Percentiles rank a stretch among this genome's conserved stretches.
Evolutionary conservation across 2,797 vertebrate genomes (phyloP).

Genomic region (Pipistrellus pygmaeus): DNA sequence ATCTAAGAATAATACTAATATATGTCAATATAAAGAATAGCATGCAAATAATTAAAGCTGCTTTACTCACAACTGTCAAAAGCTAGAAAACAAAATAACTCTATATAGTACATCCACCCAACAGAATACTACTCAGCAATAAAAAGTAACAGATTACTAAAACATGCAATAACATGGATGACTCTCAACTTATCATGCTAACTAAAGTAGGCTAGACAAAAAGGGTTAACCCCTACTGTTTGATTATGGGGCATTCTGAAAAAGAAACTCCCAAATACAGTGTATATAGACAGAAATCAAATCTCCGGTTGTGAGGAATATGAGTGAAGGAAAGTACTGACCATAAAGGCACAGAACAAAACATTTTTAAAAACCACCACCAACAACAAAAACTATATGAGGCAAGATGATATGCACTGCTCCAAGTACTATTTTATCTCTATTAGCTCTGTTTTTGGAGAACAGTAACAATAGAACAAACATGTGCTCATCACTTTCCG

Average conservation of each 20-base stretch:
- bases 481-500: neutral
- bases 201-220: neutral
- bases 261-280: conserved; percentile 24
- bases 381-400: neutral
- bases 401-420: neutral
- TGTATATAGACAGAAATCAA: neutral
- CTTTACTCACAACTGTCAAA: neutral
- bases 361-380: neutral
- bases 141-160: neutral
- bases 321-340: neutral
- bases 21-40: neutral
- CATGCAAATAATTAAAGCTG: neutral
- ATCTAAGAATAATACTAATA: neutral
- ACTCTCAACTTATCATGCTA: neutral
- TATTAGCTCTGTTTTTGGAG: neutral
- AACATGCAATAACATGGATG: neutral
- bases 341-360: neutral
- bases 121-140: neutral
- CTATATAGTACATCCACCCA: neutral
- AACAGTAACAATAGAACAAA: neutral
- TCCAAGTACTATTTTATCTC: neutral
- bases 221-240: neutral
- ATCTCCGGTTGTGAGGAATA: neutral
- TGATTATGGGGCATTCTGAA: neutral
- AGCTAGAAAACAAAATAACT: neutral